Percentiles rank a stretch among this genome's conserved stretches.
These are phyloP conservation scores for Eupithecia insigniata DNA, from an alignment of 2,888 invertebrate species.

Conservation along the genomic window DNA sequence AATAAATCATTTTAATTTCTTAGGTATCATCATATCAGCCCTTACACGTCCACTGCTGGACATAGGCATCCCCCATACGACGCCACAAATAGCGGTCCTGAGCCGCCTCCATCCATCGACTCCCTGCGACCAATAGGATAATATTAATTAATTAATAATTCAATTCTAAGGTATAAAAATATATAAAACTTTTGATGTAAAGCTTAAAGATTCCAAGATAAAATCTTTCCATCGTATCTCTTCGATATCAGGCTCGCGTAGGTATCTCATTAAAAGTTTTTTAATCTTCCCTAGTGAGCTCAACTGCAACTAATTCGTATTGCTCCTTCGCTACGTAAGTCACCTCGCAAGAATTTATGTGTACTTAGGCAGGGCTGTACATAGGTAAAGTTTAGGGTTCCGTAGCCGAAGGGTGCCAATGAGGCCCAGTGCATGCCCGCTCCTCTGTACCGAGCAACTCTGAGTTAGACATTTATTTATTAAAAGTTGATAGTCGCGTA, in stretches of 20 bases:
- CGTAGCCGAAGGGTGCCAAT: neutral
- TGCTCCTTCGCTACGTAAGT: constrained; percentile 12
- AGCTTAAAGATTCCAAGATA: neutral
- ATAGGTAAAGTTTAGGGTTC: neutral
- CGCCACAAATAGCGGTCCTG: too few relatives aligned
- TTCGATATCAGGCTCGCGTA: neutral
- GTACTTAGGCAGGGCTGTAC: neutral
- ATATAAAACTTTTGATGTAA: neutral
- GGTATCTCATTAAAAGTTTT: constrained; percentile 19
- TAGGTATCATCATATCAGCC: too few relatives aligned
- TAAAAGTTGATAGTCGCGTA: too few relatives aligned
- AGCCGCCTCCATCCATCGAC: too few relatives aligned
- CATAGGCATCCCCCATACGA: too few relatives aligned
- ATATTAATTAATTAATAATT: too few relatives aligned
- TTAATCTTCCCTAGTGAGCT: constrained; percentile 19
- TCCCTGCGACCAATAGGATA: too few relatives aligned
- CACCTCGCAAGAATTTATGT: constrained; percentile 7
- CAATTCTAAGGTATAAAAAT: neutral
- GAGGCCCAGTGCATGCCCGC: too few relatives aligned
- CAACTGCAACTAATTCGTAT: constrained; percentile 21
- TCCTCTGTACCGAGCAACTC: too few relatives aligned
- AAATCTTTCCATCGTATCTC: neutral
- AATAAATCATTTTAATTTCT: too few relatives aligned
- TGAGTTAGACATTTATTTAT: too few relatives aligned
- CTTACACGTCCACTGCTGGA: too few relatives aligned